Conservation (phyloP, 2,113 vertebrate species). For the Potamarius usumacintae region DNA sequence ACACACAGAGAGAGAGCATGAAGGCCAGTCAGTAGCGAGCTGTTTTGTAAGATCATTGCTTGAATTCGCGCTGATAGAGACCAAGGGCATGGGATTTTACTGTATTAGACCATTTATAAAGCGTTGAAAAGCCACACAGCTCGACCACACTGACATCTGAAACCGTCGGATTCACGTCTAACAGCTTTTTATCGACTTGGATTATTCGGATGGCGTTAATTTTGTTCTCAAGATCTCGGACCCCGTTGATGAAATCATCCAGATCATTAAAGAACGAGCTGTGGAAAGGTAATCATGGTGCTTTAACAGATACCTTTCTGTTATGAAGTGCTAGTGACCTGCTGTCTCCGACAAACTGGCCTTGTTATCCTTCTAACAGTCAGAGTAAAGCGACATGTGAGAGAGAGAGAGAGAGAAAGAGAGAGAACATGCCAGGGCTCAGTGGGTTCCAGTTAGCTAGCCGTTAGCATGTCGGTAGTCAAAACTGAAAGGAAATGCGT, state of each 20-base stretch:
- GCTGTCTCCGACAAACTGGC: background rate
- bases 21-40: background rate
- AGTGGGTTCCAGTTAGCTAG: background rate
- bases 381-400: background rate
- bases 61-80: conserved; percentile 12
- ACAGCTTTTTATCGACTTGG: conserved; percentile 23
- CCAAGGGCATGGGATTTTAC: conserved; percentile 53
- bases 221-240: conserved; percentile 72
- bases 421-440: background rate
- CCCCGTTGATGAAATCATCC: conserved; percentile 72
- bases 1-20: background rate
- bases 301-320: background rate
- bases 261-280: conserved; percentile 71
- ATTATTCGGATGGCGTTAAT: conserved; percentile 75
- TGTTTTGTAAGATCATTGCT: conserved; percentile 34
- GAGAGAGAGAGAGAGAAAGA: background rate
- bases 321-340: background rate
- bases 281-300: conserved; percentile 64
- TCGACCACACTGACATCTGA: background rate
- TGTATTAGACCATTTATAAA: conserved; percentile 34
- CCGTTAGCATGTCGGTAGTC: background rate
- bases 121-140: conserved; percentile 2
- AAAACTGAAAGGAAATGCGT: background rate
- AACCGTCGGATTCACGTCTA: conserved; percentile 11
- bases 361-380: background rate